phyloP scores from a whole-genome alignment of 1,140 invertebrate species.

The Monochamus saltuarius region DNA sequence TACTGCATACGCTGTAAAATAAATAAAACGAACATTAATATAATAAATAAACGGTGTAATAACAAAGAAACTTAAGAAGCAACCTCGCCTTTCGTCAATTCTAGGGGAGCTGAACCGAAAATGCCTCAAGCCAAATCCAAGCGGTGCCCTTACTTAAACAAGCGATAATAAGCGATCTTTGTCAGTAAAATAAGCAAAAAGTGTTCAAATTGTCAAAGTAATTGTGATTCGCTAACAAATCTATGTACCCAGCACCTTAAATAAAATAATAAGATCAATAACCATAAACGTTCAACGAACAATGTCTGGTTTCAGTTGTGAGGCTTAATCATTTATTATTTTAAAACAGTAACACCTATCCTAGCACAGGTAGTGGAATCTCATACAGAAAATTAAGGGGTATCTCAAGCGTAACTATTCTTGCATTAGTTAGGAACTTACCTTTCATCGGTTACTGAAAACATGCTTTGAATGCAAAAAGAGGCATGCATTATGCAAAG shows the following conservation, averaged over 20 bases:
- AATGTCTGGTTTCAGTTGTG: too few species aligned
- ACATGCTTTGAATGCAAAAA: too few species aligned
- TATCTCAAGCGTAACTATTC: too few species aligned
- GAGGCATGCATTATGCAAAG: not conserved
- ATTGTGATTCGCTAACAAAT: constrained; percentile 22
- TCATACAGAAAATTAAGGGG: too few species aligned
- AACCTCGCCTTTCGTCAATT: constrained; percentile 26
- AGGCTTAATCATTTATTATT: too few species aligned
- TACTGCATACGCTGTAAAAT: constrained; percentile 29
- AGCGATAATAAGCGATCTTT: not conserved
- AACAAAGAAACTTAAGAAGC: constrained; percentile 29
- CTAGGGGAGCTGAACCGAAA: constrained; percentile 28
- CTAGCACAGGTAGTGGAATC: too few species aligned
- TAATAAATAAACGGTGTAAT: constrained; percentile 15
- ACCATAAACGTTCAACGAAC: too few species aligned
- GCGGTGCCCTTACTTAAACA: not conserved
- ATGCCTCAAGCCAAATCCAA: constrained; percentile 24
- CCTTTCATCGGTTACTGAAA: not conserved
- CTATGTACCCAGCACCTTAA: constrained; percentile 37
- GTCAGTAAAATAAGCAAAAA: not conserved
- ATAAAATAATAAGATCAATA: too few species aligned
- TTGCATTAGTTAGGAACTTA: not conserved
- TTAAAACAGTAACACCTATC: too few species aligned
- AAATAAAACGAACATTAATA: constrained; percentile 22
- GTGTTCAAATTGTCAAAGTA: not conserved